These are phyloP conservation scores for Gandaritis pyraliata DNA, from an alignment of 2,888 invertebrate species.

Conservation along the genomic window DNA sequence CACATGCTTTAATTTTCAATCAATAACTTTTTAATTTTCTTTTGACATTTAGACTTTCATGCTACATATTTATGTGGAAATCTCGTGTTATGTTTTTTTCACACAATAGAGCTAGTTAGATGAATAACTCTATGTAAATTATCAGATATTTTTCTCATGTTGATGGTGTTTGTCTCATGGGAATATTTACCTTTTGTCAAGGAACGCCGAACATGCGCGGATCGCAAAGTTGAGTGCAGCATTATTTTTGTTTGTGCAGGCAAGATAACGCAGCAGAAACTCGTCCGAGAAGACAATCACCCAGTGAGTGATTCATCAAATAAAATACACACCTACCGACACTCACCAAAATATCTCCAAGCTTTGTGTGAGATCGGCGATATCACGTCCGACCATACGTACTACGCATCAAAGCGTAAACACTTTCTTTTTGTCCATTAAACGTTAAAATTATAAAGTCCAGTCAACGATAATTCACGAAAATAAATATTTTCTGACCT, in stretches of 20 bases:
- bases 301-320: slow-evolving; percentile 73
- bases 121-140: background rate
- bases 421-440: slow-evolving; percentile 65
- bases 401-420: slow-evolving; percentile 65
- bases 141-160: background rate
- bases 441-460: slow-evolving; percentile 63
- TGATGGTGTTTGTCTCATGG: slow-evolving; percentile 18
- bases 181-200: slow-evolving; percentile 35
- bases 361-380: slow-evolving; percentile 56
- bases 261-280: slow-evolving; percentile 37
- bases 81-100: background rate
- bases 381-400: slow-evolving; percentile 60
- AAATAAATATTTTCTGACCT: slow-evolving; percentile 70
- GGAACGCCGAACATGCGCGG: slow-evolving; percentile 24
- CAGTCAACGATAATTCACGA: slow-evolving; percentile 71
- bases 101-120: background rate
- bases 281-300: slow-evolving; percentile 47
- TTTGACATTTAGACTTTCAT: background rate
- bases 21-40: background rate
- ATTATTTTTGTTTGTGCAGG: slow-evolving; percentile 30
- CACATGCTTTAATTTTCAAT: slow-evolving; percentile 1
- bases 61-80: background rate
- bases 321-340: slow-evolving; percentile 58
- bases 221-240: slow-evolving; percentile 21
- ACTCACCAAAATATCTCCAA: slow-evolving; percentile 74